Evolutionary conservation across 2,797 vertebrate genomes (phyloP), one percentile per base, ranked within the genome.

Genomic region (Allobates femoralis): DNA sequence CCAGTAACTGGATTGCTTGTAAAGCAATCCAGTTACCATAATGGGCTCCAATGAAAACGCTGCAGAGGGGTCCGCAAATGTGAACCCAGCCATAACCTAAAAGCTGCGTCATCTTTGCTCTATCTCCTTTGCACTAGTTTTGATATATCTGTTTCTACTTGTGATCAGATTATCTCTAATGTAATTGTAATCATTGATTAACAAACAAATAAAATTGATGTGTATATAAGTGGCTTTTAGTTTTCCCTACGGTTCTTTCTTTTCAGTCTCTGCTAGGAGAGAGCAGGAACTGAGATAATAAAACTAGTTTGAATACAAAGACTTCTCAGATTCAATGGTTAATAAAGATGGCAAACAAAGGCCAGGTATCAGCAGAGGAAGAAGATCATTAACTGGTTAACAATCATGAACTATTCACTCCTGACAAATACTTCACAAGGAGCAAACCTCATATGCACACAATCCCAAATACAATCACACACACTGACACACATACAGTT

Each of bases 381-480:
- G 82, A 88, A 80, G 82, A 88, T 88, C 86, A 88, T 88, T 88
- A 88, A 84, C 84, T 83, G 79, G 85, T 69, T 87, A 87, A 87
- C 85, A 78, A 82, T 87, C 79, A 51, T 82, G 66, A 87, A 78
- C 85, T 78, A 82, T 83, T 87, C 74, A 87, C 69, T 84, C 76
- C 76, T 80, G 78, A 71, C 82, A 88, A 88, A 85, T 76, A 84
- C 66, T 80, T 84, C 66, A 55, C n/a, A 37, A 46, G 79, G 67
- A 79, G 56, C 67, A 64, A 81, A 76, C n/a, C 79, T 50, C 23
- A 14, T 83, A 67, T 76, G 51, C 73, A 83, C 79, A 87, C 80
- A 86, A 51, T 53, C 85, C 69, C 15, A 85, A 60, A 77, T 78
- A 77, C 58, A 58, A 21, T 32, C 34, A 76, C 41, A 55, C 79